phyloP scores from a whole-genome alignment of 2,113 vertebrate genomes.

The Gymnocephalus cernua region DNA sequence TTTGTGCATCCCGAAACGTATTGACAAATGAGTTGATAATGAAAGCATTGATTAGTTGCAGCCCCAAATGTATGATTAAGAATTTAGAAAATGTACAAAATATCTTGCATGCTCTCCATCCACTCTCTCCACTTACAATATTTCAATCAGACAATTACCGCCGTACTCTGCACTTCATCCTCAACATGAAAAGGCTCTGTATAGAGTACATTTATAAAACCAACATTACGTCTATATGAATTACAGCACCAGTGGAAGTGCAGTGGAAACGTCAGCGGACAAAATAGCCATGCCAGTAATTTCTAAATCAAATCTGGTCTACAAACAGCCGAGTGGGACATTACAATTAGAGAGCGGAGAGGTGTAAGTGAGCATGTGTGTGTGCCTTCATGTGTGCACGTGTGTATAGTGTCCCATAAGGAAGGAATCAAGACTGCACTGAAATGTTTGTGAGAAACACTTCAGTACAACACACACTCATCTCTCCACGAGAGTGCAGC shows the following conservation, averaged over 20 bases:
- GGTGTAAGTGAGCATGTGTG: slow-evolving; percentile 9
- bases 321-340: slow-evolving; percentile 55
- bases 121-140: not conserved
- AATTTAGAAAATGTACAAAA: too few species aligned
- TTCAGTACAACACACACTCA: slow-evolving; percentile 39
- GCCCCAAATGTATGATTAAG: too few species aligned
- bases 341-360: slow-evolving; percentile 48
- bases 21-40: too few species aligned
- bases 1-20: too few species aligned
- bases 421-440: slow-evolving; percentile 58
- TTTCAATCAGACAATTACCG: not conserved
- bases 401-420: slow-evolving; percentile 34
- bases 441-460: slow-evolving; percentile 55
- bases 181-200: not conserved
- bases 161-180: not conserved
- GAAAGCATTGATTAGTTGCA: too few species aligned
- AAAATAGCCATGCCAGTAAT: slow-evolving; percentile 20
- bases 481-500: slow-evolving; percentile 39
- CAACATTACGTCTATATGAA: slow-evolving; percentile 1
- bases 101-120: too few species aligned
- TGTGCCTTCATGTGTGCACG: slow-evolving; percentile 19
- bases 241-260: slow-evolving; percentile 19
- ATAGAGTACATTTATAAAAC: slow-evolving; percentile 8
- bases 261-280: slow-evolving; percentile 19
- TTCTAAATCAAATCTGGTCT: slow-evolving; percentile 56